Base-by-base conservation (phyloP, 2,797 vertebrate species). In the Chanos chanos region DNA sequence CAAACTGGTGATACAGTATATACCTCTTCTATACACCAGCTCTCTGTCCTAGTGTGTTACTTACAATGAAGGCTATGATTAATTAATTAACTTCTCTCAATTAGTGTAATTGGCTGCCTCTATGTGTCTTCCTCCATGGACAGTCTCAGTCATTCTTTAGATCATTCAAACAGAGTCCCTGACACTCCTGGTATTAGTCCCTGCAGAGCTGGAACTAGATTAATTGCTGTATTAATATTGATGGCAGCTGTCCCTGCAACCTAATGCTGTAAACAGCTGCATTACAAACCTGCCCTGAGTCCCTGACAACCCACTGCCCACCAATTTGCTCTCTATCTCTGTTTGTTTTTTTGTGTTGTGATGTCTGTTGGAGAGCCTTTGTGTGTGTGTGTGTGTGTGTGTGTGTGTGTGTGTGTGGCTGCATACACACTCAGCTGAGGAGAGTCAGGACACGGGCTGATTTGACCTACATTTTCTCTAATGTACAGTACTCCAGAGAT, bases 161-260 rank as follows among this genome's bases (percentile, higher is more conserved):
- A 50, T 58, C 58, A 40, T 43, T 5, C 1, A 22, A 15, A 56
- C 19, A 19, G 21, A 25, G 48, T 54, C 64, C 57, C 53, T 19
- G 64, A 39, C 67, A 69, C 59, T 72, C 58, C 48, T 59, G 56
- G 33, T 53, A 8, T 8, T 34, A 59, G 70, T 74, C 52, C 22
- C 72, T 64, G 58, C 70, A 69, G 33, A 58, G 71, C 69, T 70
- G 64, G 43, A 54, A 44, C 31, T 66, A 36, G 47, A 81, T 83
- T 83, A 86, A 87, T 86, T 83, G 78, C 66, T 59, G 45, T 68
- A 78, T 88, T 80, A 85, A 89, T 88, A 87, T 88, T 85, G 72
- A 88, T 86, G 75, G 61, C 60, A 71, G 75, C 77, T 47, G n/a
- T 81, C 74, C 72, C 75, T 64, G 70, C 66, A 66, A 68, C 15